Base-by-base conservation (phyloP, 2,888 invertebrate species). In the Creontiades dilutus region DNA sequence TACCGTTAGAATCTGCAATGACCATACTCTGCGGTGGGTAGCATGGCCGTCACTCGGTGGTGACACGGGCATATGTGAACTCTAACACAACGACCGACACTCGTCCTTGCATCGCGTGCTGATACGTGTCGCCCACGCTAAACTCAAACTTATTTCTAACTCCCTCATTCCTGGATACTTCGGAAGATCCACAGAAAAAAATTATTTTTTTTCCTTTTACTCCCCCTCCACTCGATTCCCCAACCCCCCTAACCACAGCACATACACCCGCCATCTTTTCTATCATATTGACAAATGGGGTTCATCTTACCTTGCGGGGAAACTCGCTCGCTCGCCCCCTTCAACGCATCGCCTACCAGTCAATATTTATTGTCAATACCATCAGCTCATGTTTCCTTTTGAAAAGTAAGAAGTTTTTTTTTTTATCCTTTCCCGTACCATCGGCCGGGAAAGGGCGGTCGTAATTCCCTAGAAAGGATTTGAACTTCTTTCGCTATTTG, bases 301-400 rank as follows among this genome's bases (percentile, higher is more conserved):
- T 78, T 88, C 88, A 88, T 88, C 88, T 88, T 88, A 88, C 88
- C 80, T 75, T n/a, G n/a, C 27, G 3, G 75, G 47, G 57, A 37
- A 61, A 37, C 52, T 27, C 82, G 5, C 61, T 75, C 27, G 19
- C 75, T 37, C 46, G 0, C 5, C 75, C 48, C 27, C 23, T n/a
- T 37, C 37, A 7, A 4, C 37, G 37, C 37, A 37, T 84, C 86
- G 27, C 47, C n/a, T n/a, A n/a, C 28, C 52, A 52, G 88, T 88
- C 88, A 88, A 88, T 88, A 88, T 88, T 88, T 88, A 88, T 88
- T 78, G 88, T 88, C 88, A 88, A 88, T 88, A 80, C 88, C 86
- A 76, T 88, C 88, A 78, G 76, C 46, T 88, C 88, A 80, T 88
- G 88, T 88, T 88, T 88, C 88, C 78, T 52, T 88, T 80, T 78